Base-by-base conservation (phyloP, 2,113 vertebrate genomes). In the Cairina moschata region DNA sequence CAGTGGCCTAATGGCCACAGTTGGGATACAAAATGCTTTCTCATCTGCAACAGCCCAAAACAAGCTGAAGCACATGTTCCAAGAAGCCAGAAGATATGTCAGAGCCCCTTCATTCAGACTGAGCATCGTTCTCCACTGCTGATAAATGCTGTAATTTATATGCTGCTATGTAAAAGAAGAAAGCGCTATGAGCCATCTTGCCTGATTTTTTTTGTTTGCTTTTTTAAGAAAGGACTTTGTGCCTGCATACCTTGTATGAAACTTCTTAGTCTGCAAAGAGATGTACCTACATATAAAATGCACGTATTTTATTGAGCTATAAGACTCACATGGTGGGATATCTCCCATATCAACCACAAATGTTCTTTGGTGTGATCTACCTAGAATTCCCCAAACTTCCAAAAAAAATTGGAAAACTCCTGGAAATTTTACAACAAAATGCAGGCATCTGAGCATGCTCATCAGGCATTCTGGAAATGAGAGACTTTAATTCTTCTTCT, bases 321-420 rank as follows among this genome's bases (percentile, higher is more conserved):
- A 58, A 76, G 26, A 60, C 3, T 9, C 12, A 60, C 3, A 6
- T 36, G 23, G 34, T 28, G 3, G 0, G 0, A 1, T 50, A 40
- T 60, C 13, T 46, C 28, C 50, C 32, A 14, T 6, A 68, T 3
- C 36, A 21, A 87, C 23, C 42, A 26, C 32, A 65, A 2, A 1
- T 5, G n/a, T 17, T 20, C 12, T 73, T 66, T 76, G 7, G 8
- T 40, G 32, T 8, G 79, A 73, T 83, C n/a, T 50, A 40, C 13
- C 3, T 13, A 11, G 28, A 83, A 60, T 32, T 55, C 50, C 50
- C 10, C 34, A 87, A 22, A 25, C 9, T 32, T 18, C 5, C 59
- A 18, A 18, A 46, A 42, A 38, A 34, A 95, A 76, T 26, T 58
- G 32, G 10, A 85, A 60, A 91, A 66, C 3, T 56, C 10, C 21